phyloP scores from a whole-genome alignment of 2,113 vertebrate species.

The Poicephalus gulielmi region DNA sequence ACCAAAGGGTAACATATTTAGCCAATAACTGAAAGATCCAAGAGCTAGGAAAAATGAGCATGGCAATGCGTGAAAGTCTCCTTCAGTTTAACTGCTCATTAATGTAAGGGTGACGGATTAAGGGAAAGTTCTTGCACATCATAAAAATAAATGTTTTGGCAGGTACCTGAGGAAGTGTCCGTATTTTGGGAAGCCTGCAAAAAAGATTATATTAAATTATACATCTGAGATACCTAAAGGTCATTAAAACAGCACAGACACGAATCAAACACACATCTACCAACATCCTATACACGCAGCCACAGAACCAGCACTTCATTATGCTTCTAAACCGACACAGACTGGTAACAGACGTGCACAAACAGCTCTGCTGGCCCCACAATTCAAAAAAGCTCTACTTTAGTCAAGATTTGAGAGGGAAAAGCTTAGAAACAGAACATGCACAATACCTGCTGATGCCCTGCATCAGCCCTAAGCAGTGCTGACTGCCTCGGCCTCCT shows the following conservation, averaged over 20 bases:
- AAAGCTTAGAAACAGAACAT: neutral
- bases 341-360: neutral
- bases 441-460: constrained; percentile 31
- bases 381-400: neutral
- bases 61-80: neutral
- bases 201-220: neutral
- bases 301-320: neutral
- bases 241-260: neutral
- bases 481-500: constrained; percentile 1
- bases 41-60: neutral
- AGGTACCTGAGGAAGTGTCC: constrained; percentile 62
- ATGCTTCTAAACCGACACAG: neutral
- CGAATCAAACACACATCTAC: neutral
- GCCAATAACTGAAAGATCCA: neutral
- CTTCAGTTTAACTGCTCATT: neutral
- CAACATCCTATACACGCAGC: neutral
- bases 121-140: neutral
- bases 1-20: neutral
- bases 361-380: neutral
- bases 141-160: neutral
- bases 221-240: neutral
- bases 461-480: neutral
- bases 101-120: neutral
- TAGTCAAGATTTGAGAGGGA: neutral
- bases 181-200: constrained; percentile 43